A percentile compares a stretch with the other conserved stretches of the same genome.
phyloP scores from a whole-genome alignment of 1,140 invertebrate species.

The Bombus huntii region DNA sequence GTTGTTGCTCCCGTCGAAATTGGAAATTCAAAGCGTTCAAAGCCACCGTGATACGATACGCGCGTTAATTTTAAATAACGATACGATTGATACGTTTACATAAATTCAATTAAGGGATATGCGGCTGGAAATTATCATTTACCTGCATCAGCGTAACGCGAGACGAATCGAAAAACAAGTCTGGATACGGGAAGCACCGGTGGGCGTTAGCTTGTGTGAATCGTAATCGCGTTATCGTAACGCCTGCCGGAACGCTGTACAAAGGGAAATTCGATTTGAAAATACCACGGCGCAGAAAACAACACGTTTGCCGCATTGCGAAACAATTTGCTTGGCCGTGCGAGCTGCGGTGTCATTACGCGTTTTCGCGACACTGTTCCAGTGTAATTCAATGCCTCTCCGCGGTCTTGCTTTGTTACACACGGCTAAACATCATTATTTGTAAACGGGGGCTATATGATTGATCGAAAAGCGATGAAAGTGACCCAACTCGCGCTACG shows the following conservation, averaged over 20 bases:
- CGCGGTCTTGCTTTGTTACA: conserved; percentile 55
- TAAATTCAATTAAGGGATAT: conserved; percentile 51
- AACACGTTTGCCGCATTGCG: conserved; percentile 47
- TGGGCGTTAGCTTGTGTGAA: conserved; percentile 17
- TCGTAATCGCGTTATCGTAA: conserved; percentile 48
- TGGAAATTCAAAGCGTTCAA: conserved; percentile 28
- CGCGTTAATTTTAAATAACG: conserved; percentile 49
- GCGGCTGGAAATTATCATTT: conserved; percentile 52
- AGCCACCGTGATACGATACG: background rate
- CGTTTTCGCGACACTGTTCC: conserved; percentile 41
- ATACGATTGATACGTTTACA: conserved; percentile 50
- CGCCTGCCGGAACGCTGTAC: conserved; percentile 4
- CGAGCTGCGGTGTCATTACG: conserved; percentile 50
- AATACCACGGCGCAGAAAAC: conserved; percentile 54
- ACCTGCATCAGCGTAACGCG: conserved; percentile 22
- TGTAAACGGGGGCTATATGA: conserved; percentile 54
- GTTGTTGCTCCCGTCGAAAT: background rate
- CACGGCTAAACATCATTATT: conserved; percentile 60
- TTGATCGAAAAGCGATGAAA: conserved; percentile 42
- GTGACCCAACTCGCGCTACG: background rate
- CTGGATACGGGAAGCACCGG: background rate
- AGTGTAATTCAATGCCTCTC: conserved; percentile 56
- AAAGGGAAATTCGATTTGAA: conserved; percentile 57
- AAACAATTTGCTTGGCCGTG: conserved; percentile 55
- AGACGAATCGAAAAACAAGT: conserved; percentile 43